Evolutionary conservation across 2,888 invertebrate species (phyloP).

Genomic region (Rotaria sp.): DNA sequence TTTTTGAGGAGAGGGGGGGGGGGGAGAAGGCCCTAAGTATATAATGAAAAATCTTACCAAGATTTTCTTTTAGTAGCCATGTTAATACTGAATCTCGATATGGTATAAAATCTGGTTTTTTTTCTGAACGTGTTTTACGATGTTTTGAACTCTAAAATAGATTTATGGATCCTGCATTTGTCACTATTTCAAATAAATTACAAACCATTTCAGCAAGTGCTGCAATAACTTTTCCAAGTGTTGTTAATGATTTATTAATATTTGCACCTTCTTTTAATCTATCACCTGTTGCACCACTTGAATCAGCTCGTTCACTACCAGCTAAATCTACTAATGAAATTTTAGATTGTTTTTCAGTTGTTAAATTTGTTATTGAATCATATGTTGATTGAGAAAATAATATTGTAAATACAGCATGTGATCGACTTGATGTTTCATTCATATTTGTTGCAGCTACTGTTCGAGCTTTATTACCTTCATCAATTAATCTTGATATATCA

Average conservation of each 20-base stretch:
- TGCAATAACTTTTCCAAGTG: conserved; percentile 60
- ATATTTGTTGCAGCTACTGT: conserved; percentile 61
- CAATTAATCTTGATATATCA: conserved; percentile 59
- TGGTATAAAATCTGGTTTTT: conserved; percentile 54
- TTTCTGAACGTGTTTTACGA: conserved; percentile 38
- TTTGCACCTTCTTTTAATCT: conserved; percentile 61
- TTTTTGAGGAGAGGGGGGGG: too few species aligned
- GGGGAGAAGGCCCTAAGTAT: too few species aligned
- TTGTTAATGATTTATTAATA: conserved; percentile 60
- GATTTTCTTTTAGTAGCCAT: conserved; percentile 60
- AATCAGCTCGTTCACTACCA: conserved; percentile 60
- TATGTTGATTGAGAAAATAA: conserved; percentile 64
- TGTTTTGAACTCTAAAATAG: conserved; percentile 24
- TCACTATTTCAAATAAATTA: neutral
- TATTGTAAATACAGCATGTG: conserved; percentile 61
- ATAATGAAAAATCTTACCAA: neutral
- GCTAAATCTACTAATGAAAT: conserved; percentile 62
- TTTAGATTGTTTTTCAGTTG: conserved; percentile 58
- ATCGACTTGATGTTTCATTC: conserved; percentile 60
- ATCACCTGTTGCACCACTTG: conserved; percentile 60
- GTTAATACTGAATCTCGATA: conserved; percentile 61
- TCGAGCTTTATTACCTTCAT: conserved; percentile 60
- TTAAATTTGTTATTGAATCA: conserved; percentile 68
- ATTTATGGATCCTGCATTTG: conserved; percentile 48
- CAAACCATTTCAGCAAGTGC: conserved; percentile 49